phyloP scores from a whole-genome alignment of 1,140 invertebrate species.

The Pseudomyrmex cubaensis region DNA sequence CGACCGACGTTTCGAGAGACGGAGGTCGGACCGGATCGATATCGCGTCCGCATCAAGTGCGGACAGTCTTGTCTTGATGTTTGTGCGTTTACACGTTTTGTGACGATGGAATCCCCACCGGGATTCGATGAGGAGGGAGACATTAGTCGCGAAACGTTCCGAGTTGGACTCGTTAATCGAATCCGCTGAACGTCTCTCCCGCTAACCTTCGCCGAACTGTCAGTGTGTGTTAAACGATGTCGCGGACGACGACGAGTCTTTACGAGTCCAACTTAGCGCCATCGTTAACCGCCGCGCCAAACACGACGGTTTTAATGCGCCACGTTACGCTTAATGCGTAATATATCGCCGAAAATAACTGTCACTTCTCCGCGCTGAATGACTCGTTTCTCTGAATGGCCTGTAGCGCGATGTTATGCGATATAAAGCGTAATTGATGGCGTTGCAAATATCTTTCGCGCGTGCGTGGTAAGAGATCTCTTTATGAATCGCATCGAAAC shows the following conservation, averaged over 20 bases:
- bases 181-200: constrained; percentile 13
- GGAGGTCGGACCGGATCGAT: constrained; percentile 11
- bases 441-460: neutral
- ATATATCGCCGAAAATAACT: constrained; percentile 26
- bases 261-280: constrained; percentile 29
- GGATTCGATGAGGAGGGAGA: constrained; percentile 18
- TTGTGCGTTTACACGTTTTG: neutral
- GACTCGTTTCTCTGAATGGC: constrained; percentile 9
- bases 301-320: constrained; percentile 16
- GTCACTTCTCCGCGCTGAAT: constrained; percentile 11
- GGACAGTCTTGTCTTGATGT: constrained; percentile 15
- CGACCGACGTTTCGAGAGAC: neutral
- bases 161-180: constrained; percentile 50
- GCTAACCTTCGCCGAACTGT: neutral
- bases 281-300: neutral
- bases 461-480: neutral
- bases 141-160: constrained; percentile 35
- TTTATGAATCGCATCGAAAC: neutral
- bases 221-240: constrained; percentile 37
- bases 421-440: neutral
- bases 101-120: constrained; percentile 6
- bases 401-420: neutral
- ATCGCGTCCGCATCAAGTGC: neutral
- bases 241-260: constrained; percentile 28
- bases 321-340: neutral